Base-by-base conservation (phyloP, 2,113 vertebrate species). In the Forbesichthys papilliferus region DNA sequence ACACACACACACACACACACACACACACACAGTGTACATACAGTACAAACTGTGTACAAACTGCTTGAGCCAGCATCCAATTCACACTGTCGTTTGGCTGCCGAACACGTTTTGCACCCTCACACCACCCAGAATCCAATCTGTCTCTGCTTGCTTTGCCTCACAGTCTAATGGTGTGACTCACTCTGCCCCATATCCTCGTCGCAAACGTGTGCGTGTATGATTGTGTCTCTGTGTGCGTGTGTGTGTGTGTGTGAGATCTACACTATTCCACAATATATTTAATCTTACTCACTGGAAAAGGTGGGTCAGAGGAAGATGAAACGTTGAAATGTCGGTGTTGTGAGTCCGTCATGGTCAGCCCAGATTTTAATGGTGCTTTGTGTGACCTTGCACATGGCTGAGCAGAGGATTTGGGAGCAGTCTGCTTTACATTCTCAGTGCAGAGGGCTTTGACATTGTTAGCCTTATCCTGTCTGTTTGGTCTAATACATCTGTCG, bases 381-480 rank as follows among this genome's bases (percentile, higher is more conserved):
- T 80, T 78, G 66, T 70, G 59, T 53, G 66, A 61, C 64, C 77
- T 67, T 53, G 33, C 74, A 71, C 36, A 78, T 48, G 72, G 63
- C 78, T 73, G 59, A 66, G 79, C 51, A 59, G 49, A 77, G 48
- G 48, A 16, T 71, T 83, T 65, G 56, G 49, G 51, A 63, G 58
- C 27, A 75, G 67, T 55, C 69, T 83, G 54, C 64, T 86, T 77
- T 72, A 54, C 61, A 82, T 83, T 86, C 81, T 78, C 75, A 66
- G 54, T 81, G 58, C 72, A 73, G 52, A 64, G 67, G 66, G 73
- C 66, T 84, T 83, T 80, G 81, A 80, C 82, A 84, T 82, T 86
- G 80, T 87, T 85, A 77, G 82, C 16, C 54, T 77, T 78, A 69
- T 79, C 66, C 57, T 64, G 51, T 20, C 49, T 65, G 70, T 71